Conservation (phyloP, 2,888 invertebrate species). For the Cheilosia variabilis region DNA sequence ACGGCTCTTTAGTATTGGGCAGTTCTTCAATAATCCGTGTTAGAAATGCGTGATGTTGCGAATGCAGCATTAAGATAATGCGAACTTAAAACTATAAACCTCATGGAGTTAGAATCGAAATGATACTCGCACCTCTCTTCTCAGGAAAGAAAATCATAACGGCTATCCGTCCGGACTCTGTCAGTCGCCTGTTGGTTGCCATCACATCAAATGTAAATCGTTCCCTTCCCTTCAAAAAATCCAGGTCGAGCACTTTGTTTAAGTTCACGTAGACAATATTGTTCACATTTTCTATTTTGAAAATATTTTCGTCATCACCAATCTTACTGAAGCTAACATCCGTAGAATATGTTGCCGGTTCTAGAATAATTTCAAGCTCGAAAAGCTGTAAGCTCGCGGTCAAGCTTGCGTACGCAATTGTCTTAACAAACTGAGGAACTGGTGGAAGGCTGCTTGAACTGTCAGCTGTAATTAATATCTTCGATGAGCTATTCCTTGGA, state of each 20-base stretch:
- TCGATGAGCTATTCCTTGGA: conserved; percentile 63
- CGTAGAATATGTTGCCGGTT: conserved; percentile 64
- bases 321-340: conserved; percentile 71
- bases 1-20: no score
- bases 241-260: conserved; percentile 21
- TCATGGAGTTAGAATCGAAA: not conserved
- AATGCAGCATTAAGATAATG: no score
- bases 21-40: no score
- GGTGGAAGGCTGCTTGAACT: conserved; percentile 67
- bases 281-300: conserved; percentile 54
- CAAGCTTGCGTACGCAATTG: conserved; percentile 59
- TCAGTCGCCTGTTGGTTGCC: conserved; percentile 68
- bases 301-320: conserved; percentile 59
- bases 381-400: conserved; percentile 49
- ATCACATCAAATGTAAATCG: conserved; percentile 69
- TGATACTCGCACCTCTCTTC: conserved; percentile 56
- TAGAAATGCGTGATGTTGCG: no score
- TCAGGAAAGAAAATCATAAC: conserved; percentile 72
- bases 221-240: conserved; percentile 61
- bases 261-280: conserved; percentile 69
- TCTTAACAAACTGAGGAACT: conserved; percentile 73
- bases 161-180: conserved; percentile 60
- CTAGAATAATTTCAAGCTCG: conserved; percentile 64
- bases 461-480: conserved; percentile 75
- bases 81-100: no score